Evolutionary conservation across 2,888 invertebrate genomes (phyloP), one percentile per base, ranked within the genome.

Genomic region (Omphaloscelis lunosa): DNA sequence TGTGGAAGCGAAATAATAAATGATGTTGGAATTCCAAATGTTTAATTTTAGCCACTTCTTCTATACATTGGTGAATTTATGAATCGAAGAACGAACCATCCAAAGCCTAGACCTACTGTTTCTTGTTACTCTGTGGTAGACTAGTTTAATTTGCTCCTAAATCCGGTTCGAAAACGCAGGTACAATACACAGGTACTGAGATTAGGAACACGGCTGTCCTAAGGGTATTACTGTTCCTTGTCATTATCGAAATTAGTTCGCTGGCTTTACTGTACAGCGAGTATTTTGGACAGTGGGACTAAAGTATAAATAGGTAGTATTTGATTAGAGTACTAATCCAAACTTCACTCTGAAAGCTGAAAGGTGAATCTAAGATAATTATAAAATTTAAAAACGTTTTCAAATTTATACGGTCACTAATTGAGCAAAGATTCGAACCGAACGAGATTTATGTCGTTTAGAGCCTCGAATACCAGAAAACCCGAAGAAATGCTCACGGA

Each of bases 241-340:
- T 66, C 79, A 72, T 71, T 75, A 79, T 76, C 53, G 48, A 65
- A 80, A 83, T 83, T 67, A 72, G 82, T 77, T 83, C 79, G 72
- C 41, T 72, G 41, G 75, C 6, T 86, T 80, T 75, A 73, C 41
- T 51, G n/a, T 48, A n/a, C 48, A 63, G 29, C 20, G 11, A n/a
- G 4, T 73, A 23, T 48, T 58, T 34, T 51, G 39, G 48, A 29
- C 45, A 72, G n/a, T 8, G 8, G 12, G 6, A 48, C 23, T 48
- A 11, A 51, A 1, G 17, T 3, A n/a, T 17, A 48, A 39, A 20
- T 5, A 51, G 15, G 20, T n/a, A n/a, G 39, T 39, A n/a, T 17
- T 51, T 41, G 27, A 76, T 62, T 17, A 12, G 2, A 27, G 15
- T 39, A 23, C 3, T 51, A 20, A n/a, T 39, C 5, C 41, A 23